Base-by-base conservation (phyloP, 37 sponge, comb jelly and placozoan genomes). In the Aphrocallistes beatrix region DNA sequence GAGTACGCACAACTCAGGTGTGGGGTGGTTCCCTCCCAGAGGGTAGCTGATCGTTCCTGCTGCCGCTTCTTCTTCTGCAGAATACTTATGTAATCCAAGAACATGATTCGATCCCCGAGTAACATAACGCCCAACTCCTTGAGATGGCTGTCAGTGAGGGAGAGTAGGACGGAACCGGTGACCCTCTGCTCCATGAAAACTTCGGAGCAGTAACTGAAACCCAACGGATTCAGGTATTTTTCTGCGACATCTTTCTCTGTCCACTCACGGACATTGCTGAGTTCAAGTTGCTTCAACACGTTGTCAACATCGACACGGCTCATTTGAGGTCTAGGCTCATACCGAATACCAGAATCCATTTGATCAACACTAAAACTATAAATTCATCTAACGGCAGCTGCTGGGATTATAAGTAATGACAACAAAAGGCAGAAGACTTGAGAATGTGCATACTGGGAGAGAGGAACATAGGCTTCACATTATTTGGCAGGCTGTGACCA, bases 31-130 rank as follows among this genome's bases (percentile, higher is more conserved):
- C 86, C 90, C 37, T 32, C 90, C 94, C 94, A 94, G 51, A 94
- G 89, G 1, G 92, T 75, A 25, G 82, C 60, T 82, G 90, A 88
- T 36, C 94, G 83, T 50, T 94, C 94, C 6, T 87, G 88, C 50
- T 94, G 92, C 75, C 88, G 49, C 88, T 94, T 94, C 86, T 94
- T 92, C 47, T 91, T 91, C 89, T 94, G 91, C 37, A 94, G 88
- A n/a, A 94, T 83, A 37, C 85, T 82, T 0, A 91, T 89, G 83
- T 88, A 91, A 39, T 91, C 90, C 90, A 94, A 36, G 83, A 94
- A 88, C 39, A 88, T 28, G 40, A 94, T 88, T 36, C 94, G 38
- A 37, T 94, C 94, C 3, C 94, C 94, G 6, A 94, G 51, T 36
- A 88, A 81, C 23, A 39, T 34, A n/a, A 49, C 50, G 1, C 92